phyloP scores from a whole-genome alignment of 2,888 invertebrate genomes.

The Lutraria lutraria region DNA sequence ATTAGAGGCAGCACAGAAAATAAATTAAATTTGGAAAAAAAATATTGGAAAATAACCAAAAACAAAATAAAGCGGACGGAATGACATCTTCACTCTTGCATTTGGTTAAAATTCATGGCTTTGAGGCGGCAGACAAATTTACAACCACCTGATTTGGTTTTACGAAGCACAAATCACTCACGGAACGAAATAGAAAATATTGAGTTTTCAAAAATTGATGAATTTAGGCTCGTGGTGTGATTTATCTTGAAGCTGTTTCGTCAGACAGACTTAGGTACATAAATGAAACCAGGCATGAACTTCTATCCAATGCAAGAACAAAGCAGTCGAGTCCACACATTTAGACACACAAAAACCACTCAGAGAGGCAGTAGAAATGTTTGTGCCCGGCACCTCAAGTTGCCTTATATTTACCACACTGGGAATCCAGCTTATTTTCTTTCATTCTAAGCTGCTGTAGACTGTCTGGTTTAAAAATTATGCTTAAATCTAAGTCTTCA shows the following conservation, averaged over 20 bases:
- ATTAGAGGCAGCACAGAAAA: constrained; percentile 23
- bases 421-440: constrained; percentile 53
- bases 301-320: background rate
- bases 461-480: constrained; percentile 62
- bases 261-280: background rate
- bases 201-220: constrained; percentile 11
- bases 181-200: background rate
- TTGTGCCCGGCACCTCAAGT: constrained; percentile 64
- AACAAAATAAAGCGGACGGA: constrained; percentile 16
- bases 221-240: background rate
- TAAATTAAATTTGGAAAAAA: constrained; percentile 13
- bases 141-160: background rate
- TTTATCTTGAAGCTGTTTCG: background rate
- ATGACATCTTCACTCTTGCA: constrained; percentile 10
- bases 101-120: constrained; percentile 11
- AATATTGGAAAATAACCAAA: constrained; percentile 17
- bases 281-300: background rate
- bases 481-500: constrained; percentile 83
- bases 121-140: background rate
- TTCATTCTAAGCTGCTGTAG: constrained; percentile 65
- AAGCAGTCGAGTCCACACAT: constrained; percentile 31
- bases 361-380: constrained; percentile 61
- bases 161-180: background rate
- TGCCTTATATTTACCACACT: constrained; percentile 75
- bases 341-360: constrained; percentile 65